Conservation (phyloP, 2,888 invertebrate genomes). For the Brenthis ino region DNA sequence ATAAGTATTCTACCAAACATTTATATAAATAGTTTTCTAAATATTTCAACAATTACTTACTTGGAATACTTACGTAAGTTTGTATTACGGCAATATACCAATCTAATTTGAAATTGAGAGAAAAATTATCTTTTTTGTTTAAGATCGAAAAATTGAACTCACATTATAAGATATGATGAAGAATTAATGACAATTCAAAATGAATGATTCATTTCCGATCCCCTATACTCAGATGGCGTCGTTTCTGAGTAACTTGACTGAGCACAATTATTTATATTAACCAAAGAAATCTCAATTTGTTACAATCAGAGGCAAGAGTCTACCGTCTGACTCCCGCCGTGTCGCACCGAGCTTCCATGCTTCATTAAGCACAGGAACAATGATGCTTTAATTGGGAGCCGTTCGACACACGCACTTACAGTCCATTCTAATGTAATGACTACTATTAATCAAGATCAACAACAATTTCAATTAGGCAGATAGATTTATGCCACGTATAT, state of each 20-base stretch:
- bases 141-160: neutral
- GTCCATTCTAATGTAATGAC: constrained; percentile 56
- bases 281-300: constrained; percentile 75
- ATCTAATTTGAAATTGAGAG: too few species aligned
- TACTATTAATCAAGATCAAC: constrained; percentile 63
- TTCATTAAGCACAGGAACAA: constrained; percentile 72
- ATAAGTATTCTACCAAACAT: neutral
- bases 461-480: constrained; percentile 41
- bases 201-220: constrained; percentile 59
- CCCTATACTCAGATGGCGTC: constrained; percentile 56
- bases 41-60: too few species aligned
- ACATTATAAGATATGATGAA: constrained; percentile 1
- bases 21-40: constrained; percentile 1
- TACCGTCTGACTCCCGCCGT: constrained; percentile 50
- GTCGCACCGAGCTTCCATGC: constrained; percentile 55
- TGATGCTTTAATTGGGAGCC: constrained; percentile 77
- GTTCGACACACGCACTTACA: constrained; percentile 71
- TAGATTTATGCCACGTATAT: constrained; percentile 27
- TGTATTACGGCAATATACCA: too few species aligned
- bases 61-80: too few species aligned
- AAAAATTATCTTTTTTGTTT: neutral
- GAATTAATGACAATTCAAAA: constrained; percentile 35
- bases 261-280: constrained; percentile 55
- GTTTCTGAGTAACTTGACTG: constrained; percentile 49
- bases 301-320: constrained; percentile 67